Base-by-base conservation (phyloP, 2,888 invertebrate genomes). In the Machimus rusticus region DNA sequence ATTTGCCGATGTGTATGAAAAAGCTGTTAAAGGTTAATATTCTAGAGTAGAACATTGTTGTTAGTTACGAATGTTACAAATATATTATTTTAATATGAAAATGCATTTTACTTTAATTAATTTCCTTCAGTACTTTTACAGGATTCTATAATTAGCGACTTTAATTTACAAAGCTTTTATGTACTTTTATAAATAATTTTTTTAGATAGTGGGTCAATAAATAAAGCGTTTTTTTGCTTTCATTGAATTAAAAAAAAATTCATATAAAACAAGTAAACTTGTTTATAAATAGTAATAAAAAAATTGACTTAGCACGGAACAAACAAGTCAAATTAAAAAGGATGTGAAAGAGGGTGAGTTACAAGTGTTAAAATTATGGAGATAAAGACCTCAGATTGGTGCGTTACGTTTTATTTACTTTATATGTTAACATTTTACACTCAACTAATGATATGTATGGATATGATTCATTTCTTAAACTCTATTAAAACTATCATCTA, bases 41-140 rank as follows among this genome's bases (percentile, higher is more conserved):
- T 9, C 16, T 43, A 78, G 19, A 19, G 39, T 43, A 78, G 12
- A 78, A 23, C 31, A 37, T 66, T 37, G 66, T 82, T 82, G 82
- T 82, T 82, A 51, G 66, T 82, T 82, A 43, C 34, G 55, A 82
- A 82, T 34, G 55, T 57, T 81, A 16, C 28, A 81, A 81, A 82
- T 82, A 82, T 82, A 82, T 23, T 66, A 79, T 46, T 79, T 51
- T 79, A 51, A 51, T 51, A 79, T 79, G 9, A 76, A 76, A 34
- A n/a, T n/a, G 76, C 12, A 12, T 66, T 66, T 66, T 66, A 28
- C 2, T 66, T 66, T 66, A 66, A n/a, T 19, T 0, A 14, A 46
- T 46, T 46, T 46, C 16, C 14, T 46, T 46, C 39, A 39, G 12
- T 46, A 4, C 43, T 14, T 14, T 14, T 43, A 14, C 16, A 14